Conservation (phyloP, 2,888 invertebrate genomes). For the Linnaemya tessellans region DNA sequence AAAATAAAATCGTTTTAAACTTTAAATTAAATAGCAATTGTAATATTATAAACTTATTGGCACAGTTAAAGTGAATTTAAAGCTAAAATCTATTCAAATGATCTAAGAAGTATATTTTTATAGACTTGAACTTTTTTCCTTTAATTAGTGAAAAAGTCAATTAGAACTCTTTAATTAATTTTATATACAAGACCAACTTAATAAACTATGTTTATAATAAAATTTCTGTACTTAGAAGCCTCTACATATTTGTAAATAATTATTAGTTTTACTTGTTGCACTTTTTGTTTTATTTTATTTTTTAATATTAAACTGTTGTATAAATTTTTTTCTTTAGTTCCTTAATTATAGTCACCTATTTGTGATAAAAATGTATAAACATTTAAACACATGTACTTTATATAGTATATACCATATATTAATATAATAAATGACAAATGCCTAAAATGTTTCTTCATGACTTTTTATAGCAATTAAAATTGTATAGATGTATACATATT, state of each 20-base stretch:
- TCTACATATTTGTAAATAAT: conserved; percentile 29
- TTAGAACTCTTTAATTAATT: neutral
- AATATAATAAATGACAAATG: neutral
- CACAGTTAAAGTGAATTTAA: neutral
- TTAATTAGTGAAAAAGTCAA: neutral
- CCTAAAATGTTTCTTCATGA: neutral
- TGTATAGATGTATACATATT: conserved; percentile 4
- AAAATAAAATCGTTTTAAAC: neutral
- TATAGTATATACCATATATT: conserved; percentile 11
- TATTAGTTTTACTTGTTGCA: neutral
- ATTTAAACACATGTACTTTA: conserved; percentile 8
- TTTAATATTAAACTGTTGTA: conserved; percentile 9
- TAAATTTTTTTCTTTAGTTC: conserved; percentile 34
- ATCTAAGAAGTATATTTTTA: neutral
- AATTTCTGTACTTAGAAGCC: conserved; percentile 42
- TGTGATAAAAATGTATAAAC: conserved; percentile 57
- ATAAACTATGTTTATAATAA: neutral
- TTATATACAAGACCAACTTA: neutral
- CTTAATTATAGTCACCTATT: conserved; percentile 39
- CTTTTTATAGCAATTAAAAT: neutral
- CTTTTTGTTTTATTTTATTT: conserved; percentile 4
- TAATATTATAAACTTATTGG: neutral
- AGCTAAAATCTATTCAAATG: neutral
- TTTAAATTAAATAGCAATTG: neutral
- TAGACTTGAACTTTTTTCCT: neutral